phyloP scores from a whole-genome alignment of 2,888 invertebrate species.

The Altica lythri region DNA sequence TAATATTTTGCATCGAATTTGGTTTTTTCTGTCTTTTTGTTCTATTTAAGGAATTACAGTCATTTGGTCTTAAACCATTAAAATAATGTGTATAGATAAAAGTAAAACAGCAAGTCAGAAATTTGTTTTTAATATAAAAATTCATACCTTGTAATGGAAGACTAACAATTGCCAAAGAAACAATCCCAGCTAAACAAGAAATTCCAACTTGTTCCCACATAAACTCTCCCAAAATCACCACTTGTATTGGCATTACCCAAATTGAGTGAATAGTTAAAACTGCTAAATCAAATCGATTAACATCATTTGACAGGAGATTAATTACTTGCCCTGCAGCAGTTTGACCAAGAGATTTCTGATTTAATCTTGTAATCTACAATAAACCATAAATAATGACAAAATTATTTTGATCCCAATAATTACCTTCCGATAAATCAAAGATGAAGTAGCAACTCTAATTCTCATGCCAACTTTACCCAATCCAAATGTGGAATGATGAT shows the following conservation, averaged over 20 bases:
- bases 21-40: no score
- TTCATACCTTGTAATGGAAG: constrained; percentile 59
- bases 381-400: not conserved
- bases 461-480: constrained; percentile 20
- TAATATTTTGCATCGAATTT: no score
- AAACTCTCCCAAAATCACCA: constrained; percentile 64
- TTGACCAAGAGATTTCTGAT: constrained; percentile 72
- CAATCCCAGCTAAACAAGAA: constrained; percentile 66
- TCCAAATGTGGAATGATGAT: constrained; percentile 66
- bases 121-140: no score
- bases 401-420: no score
- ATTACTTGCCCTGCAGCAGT: constrained; percentile 84
- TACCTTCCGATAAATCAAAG: constrained; percentile 26
- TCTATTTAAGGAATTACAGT: no score
- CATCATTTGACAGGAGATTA: constrained; percentile 84
- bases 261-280: constrained; percentile 73
- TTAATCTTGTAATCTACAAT: constrained; percentile 63
- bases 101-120: no score
- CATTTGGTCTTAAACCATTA: no score
- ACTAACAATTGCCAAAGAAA: constrained; percentile 59
- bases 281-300: constrained; percentile 76
- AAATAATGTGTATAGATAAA: no score
- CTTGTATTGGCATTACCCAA: constrained; percentile 80
- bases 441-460: constrained; percentile 19
- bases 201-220: constrained; percentile 62